A percentile compares a stretch with the other conserved stretches of the same genome.
Conservation (phyloP, 2,797 vertebrate genomes). For the Eremophila alpestris region DNA sequence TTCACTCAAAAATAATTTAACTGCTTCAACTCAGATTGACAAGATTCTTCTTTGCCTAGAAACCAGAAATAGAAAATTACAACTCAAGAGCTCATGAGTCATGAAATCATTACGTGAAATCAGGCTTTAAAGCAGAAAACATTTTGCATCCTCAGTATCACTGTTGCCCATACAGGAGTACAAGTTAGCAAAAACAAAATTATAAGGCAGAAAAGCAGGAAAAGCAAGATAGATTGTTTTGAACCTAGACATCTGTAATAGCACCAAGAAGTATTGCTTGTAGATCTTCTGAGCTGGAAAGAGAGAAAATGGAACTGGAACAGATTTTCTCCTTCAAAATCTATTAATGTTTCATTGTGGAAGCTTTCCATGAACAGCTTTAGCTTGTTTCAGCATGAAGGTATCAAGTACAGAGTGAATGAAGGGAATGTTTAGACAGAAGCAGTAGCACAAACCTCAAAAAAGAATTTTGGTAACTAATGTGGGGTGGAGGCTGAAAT, state of each 20-base stretch:
- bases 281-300: neutral
- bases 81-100: neutral
- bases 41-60: neutral
- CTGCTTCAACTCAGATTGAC: neutral
- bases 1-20: neutral
- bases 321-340: slow-evolving; percentile 2
- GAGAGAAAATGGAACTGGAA: neutral
- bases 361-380: neutral
- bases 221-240: neutral
- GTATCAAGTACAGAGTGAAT: neutral
- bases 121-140: neutral
- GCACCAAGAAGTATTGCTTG: neutral
- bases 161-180: neutral
- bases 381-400: neutral
- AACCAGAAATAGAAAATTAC: slow-evolving; percentile 26
- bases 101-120: neutral
- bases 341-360: neutral
- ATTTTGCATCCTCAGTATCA: neutral
- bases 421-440: neutral
- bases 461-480: neutral
- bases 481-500: neutral
- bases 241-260: neutral
- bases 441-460: neutral
- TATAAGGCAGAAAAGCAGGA: neutral
- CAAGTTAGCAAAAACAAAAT: neutral